Conservation (phyloP, 2,888 invertebrate species). For the Phasia obesa region DNA sequence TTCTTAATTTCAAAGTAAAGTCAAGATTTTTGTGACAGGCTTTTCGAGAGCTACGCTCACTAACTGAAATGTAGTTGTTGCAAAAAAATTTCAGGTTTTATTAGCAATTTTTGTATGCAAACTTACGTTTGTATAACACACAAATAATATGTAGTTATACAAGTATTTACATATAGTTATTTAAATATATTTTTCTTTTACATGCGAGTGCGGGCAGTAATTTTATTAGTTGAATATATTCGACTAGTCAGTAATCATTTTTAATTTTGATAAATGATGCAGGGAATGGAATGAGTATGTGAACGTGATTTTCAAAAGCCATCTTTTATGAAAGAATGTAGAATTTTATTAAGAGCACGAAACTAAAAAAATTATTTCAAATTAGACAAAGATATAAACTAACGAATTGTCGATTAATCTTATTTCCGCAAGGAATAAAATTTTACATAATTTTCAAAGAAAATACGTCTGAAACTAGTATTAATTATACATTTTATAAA, state of each 20-base stretch:
- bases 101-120: slow-evolving; percentile 16
- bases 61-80: slow-evolving; percentile 5
- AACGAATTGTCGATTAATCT: too few species aligned
- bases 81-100: slow-evolving; percentile 39
- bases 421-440: too few species aligned
- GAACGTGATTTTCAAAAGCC: too few species aligned
- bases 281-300: not conserved
- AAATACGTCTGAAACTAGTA: too few species aligned
- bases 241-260: slow-evolving; percentile 3
- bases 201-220: slow-evolving; percentile 19
- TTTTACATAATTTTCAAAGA: too few species aligned
- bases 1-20: slow-evolving; percentile 38
- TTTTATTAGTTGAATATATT: slow-evolving; percentile 11
- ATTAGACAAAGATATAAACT: too few species aligned
- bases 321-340: too few species aligned
- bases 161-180: not conserved
- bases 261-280: slow-evolving; percentile 51
- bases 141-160: not conserved
- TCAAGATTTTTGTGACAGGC: slow-evolving; percentile 62
- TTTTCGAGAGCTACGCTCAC: slow-evolving; percentile 23
- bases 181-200: slow-evolving; percentile 23
- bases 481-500: too few species aligned
- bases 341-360: too few species aligned
- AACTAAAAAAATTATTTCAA: too few species aligned
- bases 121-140: not conserved